Conservation (phyloP, 2,113 vertebrate species). For the Cyanistes caeruleus region DNA sequence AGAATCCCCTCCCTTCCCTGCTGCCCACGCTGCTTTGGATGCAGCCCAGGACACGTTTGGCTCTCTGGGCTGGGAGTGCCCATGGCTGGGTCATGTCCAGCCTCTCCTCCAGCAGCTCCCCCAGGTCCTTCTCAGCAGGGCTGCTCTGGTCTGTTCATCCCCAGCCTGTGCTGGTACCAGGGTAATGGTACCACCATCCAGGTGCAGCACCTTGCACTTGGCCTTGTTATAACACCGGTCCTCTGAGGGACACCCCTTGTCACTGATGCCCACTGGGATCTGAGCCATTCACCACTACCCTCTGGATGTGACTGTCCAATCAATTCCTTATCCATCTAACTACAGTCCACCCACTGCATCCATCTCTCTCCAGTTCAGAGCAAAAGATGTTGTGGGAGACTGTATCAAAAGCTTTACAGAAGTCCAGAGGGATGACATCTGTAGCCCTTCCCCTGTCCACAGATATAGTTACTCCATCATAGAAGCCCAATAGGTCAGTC, state of each 20-base stretch:
- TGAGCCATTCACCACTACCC: background rate
- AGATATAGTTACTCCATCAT: background rate
- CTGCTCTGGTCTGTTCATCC: background rate
- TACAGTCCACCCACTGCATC: background rate
- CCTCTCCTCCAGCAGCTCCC: background rate
- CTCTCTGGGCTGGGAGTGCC: background rate
- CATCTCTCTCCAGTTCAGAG: background rate
- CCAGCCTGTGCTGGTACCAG: background rate
- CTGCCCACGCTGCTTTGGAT: background rate
- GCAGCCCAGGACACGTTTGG: background rate
- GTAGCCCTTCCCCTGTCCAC: background rate
- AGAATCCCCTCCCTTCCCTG: background rate
- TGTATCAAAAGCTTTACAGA: background rate
- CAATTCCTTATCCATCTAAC: background rate
- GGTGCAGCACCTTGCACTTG: background rate
- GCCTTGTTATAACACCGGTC: background rate
- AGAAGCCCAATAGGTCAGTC: background rate
- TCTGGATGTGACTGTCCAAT: background rate
- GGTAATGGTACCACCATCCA: fast-evolving
- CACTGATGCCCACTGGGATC: background rate
- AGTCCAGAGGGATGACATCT: background rate
- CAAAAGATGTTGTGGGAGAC: background rate
- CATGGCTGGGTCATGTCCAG: background rate
- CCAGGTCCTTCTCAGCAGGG: background rate
- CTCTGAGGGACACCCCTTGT: background rate